A percentile compares a stretch with the other conserved stretches of the same genome.
phyloP scores from a whole-genome alignment of 2,113 vertebrate species.

The Mormyrus lacerda region DNA sequence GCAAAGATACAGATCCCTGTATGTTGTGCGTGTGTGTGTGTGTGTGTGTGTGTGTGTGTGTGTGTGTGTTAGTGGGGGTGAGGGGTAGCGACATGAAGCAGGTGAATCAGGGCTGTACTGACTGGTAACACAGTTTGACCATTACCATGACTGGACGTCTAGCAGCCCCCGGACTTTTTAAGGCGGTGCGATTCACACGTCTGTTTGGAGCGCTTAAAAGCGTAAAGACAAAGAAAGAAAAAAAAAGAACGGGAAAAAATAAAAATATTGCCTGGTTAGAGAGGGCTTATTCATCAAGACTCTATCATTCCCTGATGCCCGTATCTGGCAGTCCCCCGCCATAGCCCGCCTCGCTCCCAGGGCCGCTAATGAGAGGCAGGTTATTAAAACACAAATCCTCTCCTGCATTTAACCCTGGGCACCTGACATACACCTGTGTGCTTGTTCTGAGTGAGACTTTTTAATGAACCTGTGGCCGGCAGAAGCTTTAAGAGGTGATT shows the following conservation, averaged over 20 bases:
- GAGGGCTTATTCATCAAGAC: background rate
- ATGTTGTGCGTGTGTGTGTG: background rate
- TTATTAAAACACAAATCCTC: background rate
- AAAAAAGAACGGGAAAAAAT: background rate
- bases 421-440: background rate
- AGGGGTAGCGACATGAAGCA: background rate
- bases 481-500: background rate
- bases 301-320: background rate
- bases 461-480: background rate
- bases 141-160: background rate
- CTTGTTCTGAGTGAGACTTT: background rate
- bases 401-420: background rate
- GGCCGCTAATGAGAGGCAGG: background rate
- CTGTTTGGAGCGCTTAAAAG: slow-evolving; percentile 3
- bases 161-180: background rate
- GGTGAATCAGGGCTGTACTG: background rate
- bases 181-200: slow-evolving; percentile 4
- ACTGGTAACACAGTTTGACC: background rate
- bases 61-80: background rate
- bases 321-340: background rate
- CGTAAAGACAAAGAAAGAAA: background rate
- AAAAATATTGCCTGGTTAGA: background rate
- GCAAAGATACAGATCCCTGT: too few species aligned
- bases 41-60: background rate
- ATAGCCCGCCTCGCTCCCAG: background rate